A percentile compares a stretch with the other conserved stretches of the same genome.
Evolutionary conservation across 2,888 invertebrate genomes (phyloP).

Genomic region (Julus scanicus): DNA sequence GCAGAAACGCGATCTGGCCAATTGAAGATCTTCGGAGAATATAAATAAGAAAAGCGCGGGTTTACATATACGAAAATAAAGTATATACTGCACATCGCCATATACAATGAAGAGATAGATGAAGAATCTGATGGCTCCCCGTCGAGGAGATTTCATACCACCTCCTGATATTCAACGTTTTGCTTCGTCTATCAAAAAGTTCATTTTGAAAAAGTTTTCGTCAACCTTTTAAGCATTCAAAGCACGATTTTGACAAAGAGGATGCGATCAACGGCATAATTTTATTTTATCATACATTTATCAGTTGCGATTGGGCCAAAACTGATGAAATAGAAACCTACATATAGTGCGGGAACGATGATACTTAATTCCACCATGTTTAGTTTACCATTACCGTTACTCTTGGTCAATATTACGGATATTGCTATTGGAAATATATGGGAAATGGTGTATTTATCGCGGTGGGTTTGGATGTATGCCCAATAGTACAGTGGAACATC

Average conservation of each 20-base stretch:
- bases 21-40: conserved; percentile 7
- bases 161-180: conserved; percentile 28
- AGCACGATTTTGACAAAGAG: background rate
- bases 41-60: conserved; percentile 32
- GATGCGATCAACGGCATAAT: background rate
- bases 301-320: background rate
- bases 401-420: too few relatives aligned
- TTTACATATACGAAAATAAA: conserved; percentile 9
- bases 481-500: too few relatives aligned
- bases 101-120: conserved; percentile 21
- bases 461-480: too few relatives aligned
- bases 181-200: background rate
- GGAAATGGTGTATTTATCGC: too few relatives aligned
- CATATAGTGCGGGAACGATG: too few relatives aligned
- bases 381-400: too few relatives aligned
- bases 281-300: background rate
- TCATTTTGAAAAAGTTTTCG: background rate
- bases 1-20: conserved; percentile 35
- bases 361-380: too few relatives aligned
- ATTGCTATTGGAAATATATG: too few relatives aligned
- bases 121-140: conserved; percentile 12
- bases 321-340: too few relatives aligned
- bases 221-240: background rate
- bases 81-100: background rate
- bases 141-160: background rate